phyloP scores from a whole-genome alignment of 1,140 invertebrate species.

The Octopus sinensis region DNA sequence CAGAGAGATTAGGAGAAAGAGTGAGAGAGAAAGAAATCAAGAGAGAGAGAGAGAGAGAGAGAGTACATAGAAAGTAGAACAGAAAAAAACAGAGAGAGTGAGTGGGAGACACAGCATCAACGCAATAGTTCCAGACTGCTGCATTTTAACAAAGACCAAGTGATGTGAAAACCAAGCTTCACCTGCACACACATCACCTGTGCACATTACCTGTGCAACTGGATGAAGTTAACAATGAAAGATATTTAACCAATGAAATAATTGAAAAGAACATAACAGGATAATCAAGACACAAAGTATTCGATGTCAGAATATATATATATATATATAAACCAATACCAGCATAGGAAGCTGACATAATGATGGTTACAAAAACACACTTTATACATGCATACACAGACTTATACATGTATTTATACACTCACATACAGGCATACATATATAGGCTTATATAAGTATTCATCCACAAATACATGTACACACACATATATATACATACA shows the following conservation, averaged over 20 bases:
- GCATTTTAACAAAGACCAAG: no score
- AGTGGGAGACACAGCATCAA: neutral
- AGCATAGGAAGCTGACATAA: no score
- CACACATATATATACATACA: neutral
- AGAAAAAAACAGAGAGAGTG: neutral
- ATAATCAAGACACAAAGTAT: no score
- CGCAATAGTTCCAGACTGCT: neutral
- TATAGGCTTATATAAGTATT: neutral
- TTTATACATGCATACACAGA: neutral
- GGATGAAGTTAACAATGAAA: no score
- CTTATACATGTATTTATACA: neutral
- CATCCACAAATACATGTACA: neutral
- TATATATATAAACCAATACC: no score
- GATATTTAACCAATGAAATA: no score
- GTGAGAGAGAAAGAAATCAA: neutral
- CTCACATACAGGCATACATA: neutral
- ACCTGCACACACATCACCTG: no score
- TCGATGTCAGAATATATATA: no score
- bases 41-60: neutral
- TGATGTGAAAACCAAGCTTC: no score
- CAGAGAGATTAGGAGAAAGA: neutral
- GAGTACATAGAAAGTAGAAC: neutral
- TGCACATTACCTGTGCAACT: no score
- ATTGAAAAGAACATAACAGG: no score
- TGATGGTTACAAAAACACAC: neutral